Base-by-base conservation (phyloP, 2,797 vertebrate genomes). In the Alauda arvensis region DNA sequence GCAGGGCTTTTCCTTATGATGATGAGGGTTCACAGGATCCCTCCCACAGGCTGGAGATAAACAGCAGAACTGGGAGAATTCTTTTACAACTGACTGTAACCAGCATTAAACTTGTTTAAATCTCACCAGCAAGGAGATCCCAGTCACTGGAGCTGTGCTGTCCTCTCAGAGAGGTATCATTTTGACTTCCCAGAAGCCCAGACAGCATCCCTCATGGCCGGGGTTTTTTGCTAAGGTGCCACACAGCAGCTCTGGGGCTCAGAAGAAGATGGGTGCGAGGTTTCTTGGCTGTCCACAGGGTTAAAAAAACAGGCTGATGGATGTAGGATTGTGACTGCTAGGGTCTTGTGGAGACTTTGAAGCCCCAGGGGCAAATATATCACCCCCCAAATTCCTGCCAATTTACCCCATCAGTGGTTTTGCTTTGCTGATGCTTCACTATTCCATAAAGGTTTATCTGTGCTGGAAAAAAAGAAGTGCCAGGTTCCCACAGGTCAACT, bases 371-470 rank as follows among this genome's bases (percentile, higher is more conserved):
- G 20, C 20, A 84, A 61, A 53, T 39, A 45, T 5, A 20, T 4
- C 0, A 0, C 25, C 25, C 6, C 4, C 14, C 31, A 51, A 1
- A 66, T 66, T 88, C 48, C 60, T 71, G 21, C 31, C 56, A 14
- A 18, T 82, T 90, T 51, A 40, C 19, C 19, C 21, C 52, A 61
- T 48, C 39, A 49, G 18, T 63, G 16, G 3, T 65, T 87, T 77
- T 71, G 37, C n/a, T 74, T 87, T 87, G n/a, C 62, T 57, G n/a
- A 10, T 77, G 40, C 45, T 46, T 74, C 18, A 8, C 17, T 31
- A 11, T 68, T 52, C 62, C n/a, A 29, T 60, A 60, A 71, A 59
- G 7, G 51, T 79, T 34, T 12, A 9, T 75, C 52, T 80, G 71
- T 3, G 4, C 85, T 74, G 51, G 52, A 65, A 65, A 59, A 5